Evolutionary conservation across 1,140 invertebrate genomes (phyloP).

Genomic region (Aphelinus certus): DNA sequence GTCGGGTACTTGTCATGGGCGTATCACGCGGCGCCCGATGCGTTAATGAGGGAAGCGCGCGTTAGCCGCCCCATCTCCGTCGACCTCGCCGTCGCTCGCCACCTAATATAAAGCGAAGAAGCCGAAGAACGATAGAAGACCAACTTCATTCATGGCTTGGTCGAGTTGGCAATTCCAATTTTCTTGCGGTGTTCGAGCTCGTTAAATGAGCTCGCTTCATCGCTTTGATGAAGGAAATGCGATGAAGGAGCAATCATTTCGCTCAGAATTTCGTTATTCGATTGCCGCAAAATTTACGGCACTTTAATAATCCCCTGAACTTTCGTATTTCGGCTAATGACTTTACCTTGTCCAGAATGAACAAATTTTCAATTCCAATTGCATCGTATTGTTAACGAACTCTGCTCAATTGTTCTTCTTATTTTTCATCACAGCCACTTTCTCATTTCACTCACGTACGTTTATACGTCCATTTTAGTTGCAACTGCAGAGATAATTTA

Average conservation of each 20-base stretch:
- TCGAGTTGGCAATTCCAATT: slow-evolving; percentile 24
- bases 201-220: slow-evolving; percentile 50
- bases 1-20: not conserved
- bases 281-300: not conserved
- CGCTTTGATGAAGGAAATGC: slow-evolving; percentile 22
- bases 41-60: slow-evolving; percentile 18
- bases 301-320: not conserved
- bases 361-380: too few relatives aligned
- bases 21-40: not conserved
- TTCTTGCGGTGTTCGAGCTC: slow-evolving; percentile 32
- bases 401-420: too few relatives aligned
- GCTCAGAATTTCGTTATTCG: not conserved
- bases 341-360: too few relatives aligned
- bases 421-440: too few relatives aligned
- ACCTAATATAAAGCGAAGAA: slow-evolving; percentile 6
- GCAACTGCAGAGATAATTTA: too few relatives aligned
- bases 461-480: too few relatives aligned
- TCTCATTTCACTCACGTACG: too few relatives aligned
- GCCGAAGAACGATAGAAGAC: slow-evolving; percentile 10
- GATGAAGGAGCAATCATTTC: not conserved
- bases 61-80: not conserved
- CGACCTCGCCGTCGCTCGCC: not conserved
- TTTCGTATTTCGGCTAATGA: too few relatives aligned
- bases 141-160: slow-evolving; percentile 24
- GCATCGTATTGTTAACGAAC: too few relatives aligned